Conservation (phyloP, 2,888 invertebrate genomes). For the Polymixis lichenea region DNA sequence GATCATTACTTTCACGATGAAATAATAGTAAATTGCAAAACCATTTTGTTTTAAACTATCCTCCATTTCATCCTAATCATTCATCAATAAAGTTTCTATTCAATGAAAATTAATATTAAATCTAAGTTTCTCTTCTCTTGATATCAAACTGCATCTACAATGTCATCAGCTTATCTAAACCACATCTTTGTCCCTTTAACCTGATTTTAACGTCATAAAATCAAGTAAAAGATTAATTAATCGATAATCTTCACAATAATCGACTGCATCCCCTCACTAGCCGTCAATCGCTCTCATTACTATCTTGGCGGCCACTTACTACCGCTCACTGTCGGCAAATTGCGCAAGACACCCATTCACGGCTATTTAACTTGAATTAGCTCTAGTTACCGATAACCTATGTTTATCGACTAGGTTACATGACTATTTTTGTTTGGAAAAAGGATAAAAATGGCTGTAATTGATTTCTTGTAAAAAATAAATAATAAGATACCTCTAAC, state of each 20-base stretch:
- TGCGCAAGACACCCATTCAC: slow-evolving; percentile 83
- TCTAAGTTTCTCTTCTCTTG: background rate
- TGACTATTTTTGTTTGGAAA: slow-evolving; percentile 51
- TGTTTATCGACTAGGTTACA: slow-evolving; percentile 73
- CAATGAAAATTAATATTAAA: background rate
- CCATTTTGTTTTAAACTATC: background rate
- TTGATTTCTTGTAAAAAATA: background rate
- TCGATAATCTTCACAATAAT: slow-evolving; percentile 60
- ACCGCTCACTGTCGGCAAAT: slow-evolving; percentile 77
- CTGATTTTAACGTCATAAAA: slow-evolving; percentile 51
- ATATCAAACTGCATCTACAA: slow-evolving; percentile 17
- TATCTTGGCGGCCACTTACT: slow-evolving; percentile 53
- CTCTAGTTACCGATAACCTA: slow-evolving; percentile 75
- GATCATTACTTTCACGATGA: background rate
- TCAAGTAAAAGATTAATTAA: slow-evolving; percentile 55
- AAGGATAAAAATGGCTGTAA: slow-evolving; percentile 15
- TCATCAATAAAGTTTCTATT: background rate
- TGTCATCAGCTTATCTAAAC: slow-evolving; percentile 35
- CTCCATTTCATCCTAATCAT: background rate
- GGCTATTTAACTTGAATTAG: slow-evolving; percentile 82
- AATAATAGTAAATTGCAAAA: background rate
- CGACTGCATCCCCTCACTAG: slow-evolving; percentile 69
- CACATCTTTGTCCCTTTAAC: slow-evolving; percentile 34
- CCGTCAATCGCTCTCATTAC: slow-evolving; percentile 77
- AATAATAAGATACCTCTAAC: background rate